Evolutionary conservation across 2,797 vertebrate genomes (phyloP), one percentile per base, ranked within the genome.

Genomic region (Enteromius anoplus): DNA sequence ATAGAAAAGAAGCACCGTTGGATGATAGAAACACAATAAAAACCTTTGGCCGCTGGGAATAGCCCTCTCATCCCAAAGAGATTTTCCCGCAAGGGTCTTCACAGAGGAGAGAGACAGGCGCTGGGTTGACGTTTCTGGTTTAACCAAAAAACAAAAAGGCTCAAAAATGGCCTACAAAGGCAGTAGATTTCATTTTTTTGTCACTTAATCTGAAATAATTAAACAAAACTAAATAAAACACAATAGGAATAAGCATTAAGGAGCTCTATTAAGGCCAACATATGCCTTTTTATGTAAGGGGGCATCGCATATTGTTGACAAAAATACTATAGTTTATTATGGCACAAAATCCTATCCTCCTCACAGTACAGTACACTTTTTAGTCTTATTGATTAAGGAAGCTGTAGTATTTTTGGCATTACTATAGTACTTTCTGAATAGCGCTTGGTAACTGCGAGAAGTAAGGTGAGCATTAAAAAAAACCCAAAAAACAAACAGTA

Each of bases 261-360:
- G 89, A 89, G 87, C 88, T 89, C 82, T 83, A 82, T 88, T 89
- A 88, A 91, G 91, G 91, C 91, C 83, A 79, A 88, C 87, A 21
- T 82, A 87, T 90, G 87, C 86, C 78, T 81, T 87, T 88, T 87
- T 69, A 66, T 37, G 66, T 75, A 75, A 77, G n/a, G 86, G 85
- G 84, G 85, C 71, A 77, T 90, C 85, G 84, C 88, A 87, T 88
- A 82, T 85, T 73, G 87, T 86, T 86, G 85, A 87, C 89, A 90
- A 89, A 91, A 93, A 91, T 92, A 92, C 91, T 91, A 91, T 90
- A 76, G 90, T 91, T 90, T 89, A 86, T 85, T 93, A 93, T 94
- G 93, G 93, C 94, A 95, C 94, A 92, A 92, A 92, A 90, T 93
- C 88, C 91, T 90, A 90, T 91, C 88, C 85, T 92, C 83, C 88